These are phyloP conservation scores for Phymastichus coffea DNA, from an alignment of 1,140 invertebrate species.

Conservation along the genomic window DNA sequence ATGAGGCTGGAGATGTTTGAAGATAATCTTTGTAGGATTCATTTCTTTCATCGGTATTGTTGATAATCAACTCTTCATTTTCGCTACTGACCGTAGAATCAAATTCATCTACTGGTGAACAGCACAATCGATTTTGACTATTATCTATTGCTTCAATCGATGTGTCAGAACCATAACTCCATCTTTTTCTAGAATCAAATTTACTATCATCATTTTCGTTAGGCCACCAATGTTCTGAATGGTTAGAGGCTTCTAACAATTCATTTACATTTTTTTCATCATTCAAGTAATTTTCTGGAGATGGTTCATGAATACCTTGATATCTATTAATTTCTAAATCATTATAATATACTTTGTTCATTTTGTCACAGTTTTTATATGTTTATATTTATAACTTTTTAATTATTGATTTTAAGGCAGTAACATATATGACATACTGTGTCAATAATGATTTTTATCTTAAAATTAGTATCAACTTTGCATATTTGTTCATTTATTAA, in stretches of 20 bases:
- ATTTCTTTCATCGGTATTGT: constrained; percentile 19
- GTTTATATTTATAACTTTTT: not conserved
- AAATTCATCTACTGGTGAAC: constrained; percentile 29
- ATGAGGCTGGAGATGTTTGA: constrained; percentile 8
- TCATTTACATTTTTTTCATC: constrained; percentile 8
- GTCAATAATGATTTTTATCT: too few relatives aligned
- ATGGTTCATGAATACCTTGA: not conserved
- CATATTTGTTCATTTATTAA: too few relatives aligned
- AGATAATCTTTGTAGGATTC: constrained; percentile 22
- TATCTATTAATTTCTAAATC: not conserved
- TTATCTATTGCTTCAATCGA: constrained; percentile 22
- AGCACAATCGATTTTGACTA: constrained; percentile 26
- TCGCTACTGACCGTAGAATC: constrained; percentile 25
- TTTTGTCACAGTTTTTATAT: not conserved
- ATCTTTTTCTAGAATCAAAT: constrained; percentile 22
- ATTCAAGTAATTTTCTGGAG: not conserved
- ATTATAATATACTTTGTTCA: constrained; percentile 14
- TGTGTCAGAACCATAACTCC: constrained; percentile 28
- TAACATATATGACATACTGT: too few relatives aligned
- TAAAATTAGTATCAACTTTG: too few relatives aligned
- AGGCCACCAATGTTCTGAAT: constrained; percentile 19
- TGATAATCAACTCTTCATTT: constrained; percentile 26
- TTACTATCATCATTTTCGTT: constrained; percentile 12
- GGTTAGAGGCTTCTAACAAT: not conserved
- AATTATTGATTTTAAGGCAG: not conserved